Base-by-base conservation (phyloP, 2,113 vertebrate genomes). In the Neofelis nebulosa region DNA sequence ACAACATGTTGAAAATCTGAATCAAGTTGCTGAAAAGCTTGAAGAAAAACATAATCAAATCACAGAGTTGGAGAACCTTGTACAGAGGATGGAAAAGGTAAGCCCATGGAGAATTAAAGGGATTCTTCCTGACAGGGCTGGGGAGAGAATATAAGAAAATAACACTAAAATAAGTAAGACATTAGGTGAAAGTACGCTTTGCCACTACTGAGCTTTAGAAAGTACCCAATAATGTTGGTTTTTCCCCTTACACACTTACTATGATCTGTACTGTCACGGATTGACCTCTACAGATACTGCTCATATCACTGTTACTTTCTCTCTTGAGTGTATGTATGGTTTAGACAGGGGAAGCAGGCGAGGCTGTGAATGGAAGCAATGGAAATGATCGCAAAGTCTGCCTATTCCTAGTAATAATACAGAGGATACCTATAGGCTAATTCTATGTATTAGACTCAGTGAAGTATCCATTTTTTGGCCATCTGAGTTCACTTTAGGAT, bases 61-160 rank as follows among this genome's bases (percentile, higher is more conserved):
- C 48, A 33, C 82, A 0, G 98, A 98, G 29, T 15, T 99, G 97
- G 98, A 99, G 88, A 98, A 95, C 4, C 98, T 98, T 0, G 87
- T 99, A 5, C 97, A 97, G 38, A 98, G 98, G 94, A 99, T 99
- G 99, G 98, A 99, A 97, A 97, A 98, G 83, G 99, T 99, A 85
- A 3, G 96, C 5, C 5, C 0, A 0, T 7, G 18, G 8, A 57
- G 50, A 89, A 21, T 50, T 41, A 73, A 27, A 88, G 15, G 66
- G 3, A n/a, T 66, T 86, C 41, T 63, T 81, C 4, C 16, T 4
- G 8, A 83, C 4, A 45, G 74, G 13, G 10, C 50, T 12, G 15
- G 12, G n/a, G 15, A 23, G 16, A 82, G 7, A 55, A 82, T 38
- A 45, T 79, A 84, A n/a, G 21, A 74, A n/a, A 86, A 65, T 21